Conservation (phyloP, 2,888 invertebrate species). For the Dasysyrphus albostriatus region DNA sequence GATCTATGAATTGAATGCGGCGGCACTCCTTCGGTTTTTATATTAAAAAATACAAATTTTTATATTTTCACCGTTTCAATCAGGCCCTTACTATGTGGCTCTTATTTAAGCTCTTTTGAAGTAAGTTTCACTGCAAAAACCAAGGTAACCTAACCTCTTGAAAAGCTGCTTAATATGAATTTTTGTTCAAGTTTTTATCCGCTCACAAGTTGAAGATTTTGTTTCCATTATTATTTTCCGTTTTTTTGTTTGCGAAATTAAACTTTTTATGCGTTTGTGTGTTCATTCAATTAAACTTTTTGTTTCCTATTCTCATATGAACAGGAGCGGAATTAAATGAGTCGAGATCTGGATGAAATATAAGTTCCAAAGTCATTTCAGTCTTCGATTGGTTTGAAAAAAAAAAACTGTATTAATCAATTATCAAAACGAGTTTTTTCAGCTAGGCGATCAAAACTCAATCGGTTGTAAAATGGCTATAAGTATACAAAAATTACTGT, state of each 20-base stretch:
- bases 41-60: constrained; percentile 47
- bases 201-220: constrained; percentile 46
- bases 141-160: constrained; percentile 17
- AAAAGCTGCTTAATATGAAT: constrained; percentile 44
- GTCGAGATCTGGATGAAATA: not conserved
- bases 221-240: constrained; percentile 36
- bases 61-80: constrained; percentile 22
- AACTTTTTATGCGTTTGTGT: constrained; percentile 44
- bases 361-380: not conserved
- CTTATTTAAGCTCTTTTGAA: constrained; percentile 30
- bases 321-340: not conserved
- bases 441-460: too few relatives aligned
- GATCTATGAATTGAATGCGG: constrained; percentile 40
- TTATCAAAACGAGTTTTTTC: too few relatives aligned
- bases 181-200: constrained; percentile 38
- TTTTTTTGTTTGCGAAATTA: constrained; percentile 39
- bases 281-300: constrained; percentile 57
- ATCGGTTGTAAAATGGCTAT: too few relatives aligned
- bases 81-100: constrained; percentile 12
- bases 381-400: too few relatives aligned
- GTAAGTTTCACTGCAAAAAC: constrained; percentile 29
- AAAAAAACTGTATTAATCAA: too few relatives aligned
- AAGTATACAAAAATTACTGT: too few relatives aligned
- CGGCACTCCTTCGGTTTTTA: constrained; percentile 47
- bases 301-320: constrained; percentile 11